phyloP scores from a whole-genome alignment of 1,140 invertebrate species.

The Diuraphis noxia region DNA sequence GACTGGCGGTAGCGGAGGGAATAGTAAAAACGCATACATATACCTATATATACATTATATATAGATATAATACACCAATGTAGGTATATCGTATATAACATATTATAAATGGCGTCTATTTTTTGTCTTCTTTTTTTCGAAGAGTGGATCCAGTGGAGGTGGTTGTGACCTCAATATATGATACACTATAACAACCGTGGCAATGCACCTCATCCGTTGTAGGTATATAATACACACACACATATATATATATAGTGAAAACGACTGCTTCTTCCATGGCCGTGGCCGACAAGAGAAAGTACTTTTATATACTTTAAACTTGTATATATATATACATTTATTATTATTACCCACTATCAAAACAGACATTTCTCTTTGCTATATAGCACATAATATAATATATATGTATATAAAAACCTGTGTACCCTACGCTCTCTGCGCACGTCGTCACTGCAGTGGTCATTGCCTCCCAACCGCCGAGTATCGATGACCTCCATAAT shows the following conservation, averaged over 20 bases:
- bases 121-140: not conserved
- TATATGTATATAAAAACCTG: not conserved
- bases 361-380: slow-evolving; percentile 37
- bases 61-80: not conserved
- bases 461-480: slow-evolving; percentile 4
- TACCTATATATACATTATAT: not conserved
- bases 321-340: slow-evolving; percentile 13
- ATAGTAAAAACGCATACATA: slow-evolving; percentile 4
- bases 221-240: not conserved
- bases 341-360: slow-evolving; percentile 26
- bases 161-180: slow-evolving; percentile 42
- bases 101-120: slow-evolving; percentile 8
- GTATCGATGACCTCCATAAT: slow-evolving; percentile 24
- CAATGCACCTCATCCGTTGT: slow-evolving; percentile 34
- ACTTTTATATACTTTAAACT: slow-evolving; percentile 35
- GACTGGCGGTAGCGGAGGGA: not conserved
- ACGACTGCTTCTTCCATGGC: slow-evolving; percentile 41
- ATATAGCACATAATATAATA: not conserved
- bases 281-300: slow-evolving; percentile 51
- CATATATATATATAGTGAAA: slow-evolving; percentile 27
- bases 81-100: not conserved
- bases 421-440: not conserved
- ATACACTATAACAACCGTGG: slow-evolving; percentile 27
- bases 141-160: slow-evolving; percentile 10
- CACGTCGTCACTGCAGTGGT: slow-evolving; percentile 6